Percentiles rank a stretch among this genome's conserved stretches.
phyloP scores from a whole-genome alignment of 2,797 vertebrate genomes.

The Dendrocincla fuliginosa region DNA sequence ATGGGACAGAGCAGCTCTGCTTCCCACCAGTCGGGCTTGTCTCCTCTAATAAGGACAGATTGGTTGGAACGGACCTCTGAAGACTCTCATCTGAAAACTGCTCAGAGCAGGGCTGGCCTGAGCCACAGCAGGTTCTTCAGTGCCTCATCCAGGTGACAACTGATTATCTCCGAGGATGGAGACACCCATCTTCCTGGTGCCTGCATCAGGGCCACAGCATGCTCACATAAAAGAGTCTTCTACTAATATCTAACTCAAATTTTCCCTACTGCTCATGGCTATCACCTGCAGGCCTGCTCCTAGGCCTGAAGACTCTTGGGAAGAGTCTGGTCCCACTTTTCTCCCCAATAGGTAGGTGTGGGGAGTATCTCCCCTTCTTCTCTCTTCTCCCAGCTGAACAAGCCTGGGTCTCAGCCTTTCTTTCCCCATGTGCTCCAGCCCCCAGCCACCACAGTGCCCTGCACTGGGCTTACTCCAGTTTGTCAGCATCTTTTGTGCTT shows the following conservation, averaged over 20 bases:
- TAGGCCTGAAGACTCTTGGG: no score
- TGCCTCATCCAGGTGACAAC: not conserved
- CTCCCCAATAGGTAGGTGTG: accelerated
- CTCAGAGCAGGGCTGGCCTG: not conserved
- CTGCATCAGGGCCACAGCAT: not conserved
- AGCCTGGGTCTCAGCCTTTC: not conserved
- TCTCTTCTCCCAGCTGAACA: not conserved
- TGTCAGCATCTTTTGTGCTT: not conserved
- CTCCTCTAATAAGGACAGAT: not conserved
- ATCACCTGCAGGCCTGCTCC: not conserved
- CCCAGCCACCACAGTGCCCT: not conserved
- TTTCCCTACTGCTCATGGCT: not conserved
- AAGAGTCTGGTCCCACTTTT: not conserved
- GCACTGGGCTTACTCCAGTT: not conserved
- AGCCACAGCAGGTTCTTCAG: not conserved
- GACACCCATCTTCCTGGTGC: not conserved
- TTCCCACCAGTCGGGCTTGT: not conserved
- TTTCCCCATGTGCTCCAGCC: not conserved
- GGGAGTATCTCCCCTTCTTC: not conserved
- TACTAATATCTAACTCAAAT: not conserved
- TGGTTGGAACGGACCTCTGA: not conserved
- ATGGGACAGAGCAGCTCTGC: not conserved
- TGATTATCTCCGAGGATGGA: not conserved
- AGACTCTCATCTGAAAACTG: not conserved
- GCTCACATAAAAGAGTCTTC: not conserved